Percentiles rank a stretch among this genome's conserved stretches.
Evolutionary conservation across 2,888 invertebrate species (phyloP).

Genomic region (Rhaphigaster nebulosa): DNA sequence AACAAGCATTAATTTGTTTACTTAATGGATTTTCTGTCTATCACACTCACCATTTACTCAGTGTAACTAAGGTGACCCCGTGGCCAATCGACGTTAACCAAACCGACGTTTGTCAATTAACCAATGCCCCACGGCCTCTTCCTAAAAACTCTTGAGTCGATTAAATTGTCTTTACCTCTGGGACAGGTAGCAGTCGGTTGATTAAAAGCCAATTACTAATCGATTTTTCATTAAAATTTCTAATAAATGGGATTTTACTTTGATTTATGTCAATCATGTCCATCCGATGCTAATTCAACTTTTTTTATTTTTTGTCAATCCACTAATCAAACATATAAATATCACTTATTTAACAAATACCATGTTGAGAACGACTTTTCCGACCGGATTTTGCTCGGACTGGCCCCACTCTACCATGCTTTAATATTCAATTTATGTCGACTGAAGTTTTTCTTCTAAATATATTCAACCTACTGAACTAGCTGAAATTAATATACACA

Average conservation of each 20-base stretch:
- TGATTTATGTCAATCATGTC: no score
- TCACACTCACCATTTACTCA: slow-evolving; percentile 11
- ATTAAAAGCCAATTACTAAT: neutral
- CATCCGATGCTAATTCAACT: no score
- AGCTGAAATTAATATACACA: no score
- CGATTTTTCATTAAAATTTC: neutral
- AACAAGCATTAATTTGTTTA: slow-evolving; percentile 32
- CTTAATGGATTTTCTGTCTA: slow-evolving; percentile 23
- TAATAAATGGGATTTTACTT: neutral
- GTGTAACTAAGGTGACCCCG: slow-evolving; percentile 19
- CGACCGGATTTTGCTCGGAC: no score
- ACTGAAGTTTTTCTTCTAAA: no score
- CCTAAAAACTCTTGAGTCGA: slow-evolving; percentile 10
- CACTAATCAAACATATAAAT: no score
- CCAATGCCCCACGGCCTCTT: neutral
- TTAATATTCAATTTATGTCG: no score
- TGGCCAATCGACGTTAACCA: neutral
- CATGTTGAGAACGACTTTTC: no score
- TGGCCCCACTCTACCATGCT: no score
- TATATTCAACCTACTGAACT: no score
- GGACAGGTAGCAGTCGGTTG: neutral
- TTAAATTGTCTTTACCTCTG: neutral
- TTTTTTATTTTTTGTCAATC: no score
- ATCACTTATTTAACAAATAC: no score
- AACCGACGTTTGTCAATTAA: slow-evolving; percentile 15